A percentile compares a stretch with the other conserved stretches of the same genome.
Conservation (phyloP, 2,113 vertebrate genomes). For the Chaetodon trifascialis region DNA sequence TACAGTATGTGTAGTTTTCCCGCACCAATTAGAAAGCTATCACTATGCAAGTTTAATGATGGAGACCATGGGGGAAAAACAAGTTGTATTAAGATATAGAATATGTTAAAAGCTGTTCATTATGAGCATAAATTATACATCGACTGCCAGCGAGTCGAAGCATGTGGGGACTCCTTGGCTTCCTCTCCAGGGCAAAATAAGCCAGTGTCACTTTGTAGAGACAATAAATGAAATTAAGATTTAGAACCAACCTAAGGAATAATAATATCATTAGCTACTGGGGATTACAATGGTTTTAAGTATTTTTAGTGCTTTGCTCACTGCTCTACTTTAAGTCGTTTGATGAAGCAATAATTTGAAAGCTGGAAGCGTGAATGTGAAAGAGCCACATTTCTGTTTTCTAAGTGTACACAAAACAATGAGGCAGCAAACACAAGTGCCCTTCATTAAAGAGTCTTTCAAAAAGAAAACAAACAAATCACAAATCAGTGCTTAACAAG, state of each 20-base stretch:
- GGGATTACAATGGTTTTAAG: conserved; percentile 60
- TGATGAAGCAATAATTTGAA: conserved; percentile 73
- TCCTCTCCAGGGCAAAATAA: conserved; percentile 71
- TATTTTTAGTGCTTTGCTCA: conserved; percentile 61
- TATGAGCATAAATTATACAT: conserved; percentile 82
- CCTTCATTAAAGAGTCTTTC: conserved; percentile 38
- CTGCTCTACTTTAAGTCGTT: conserved; percentile 66
- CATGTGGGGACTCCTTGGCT: conserved; percentile 55
- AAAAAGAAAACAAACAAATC: conserved; percentile 18
- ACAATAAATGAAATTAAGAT: conserved; percentile 67
- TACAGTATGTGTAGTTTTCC: conserved; percentile 51
- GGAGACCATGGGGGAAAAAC: conserved; percentile 69
- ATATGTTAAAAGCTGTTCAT: conserved; percentile 82
- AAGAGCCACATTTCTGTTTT: conserved; percentile 22
- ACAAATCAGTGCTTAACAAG: conserved; percentile 30
- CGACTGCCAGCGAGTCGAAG: conserved; percentile 49
- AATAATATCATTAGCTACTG: conserved; percentile 68
- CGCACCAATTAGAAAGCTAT: conserved; percentile 79
- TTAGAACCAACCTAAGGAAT: conserved; percentile 62
- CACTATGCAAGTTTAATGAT: conserved; percentile 83
- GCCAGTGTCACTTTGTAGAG: conserved; percentile 69
- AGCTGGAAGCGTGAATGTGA: conserved; percentile 56
- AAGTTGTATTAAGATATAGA: conserved; percentile 80
- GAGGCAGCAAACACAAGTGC: conserved; percentile 30
- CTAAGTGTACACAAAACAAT: conserved; percentile 47